These are phyloP conservation scores for Oncorhynchus gorbuscha DNA, from an alignment of 2,113 vertebrate species.

Conservation along the genomic window DNA sequence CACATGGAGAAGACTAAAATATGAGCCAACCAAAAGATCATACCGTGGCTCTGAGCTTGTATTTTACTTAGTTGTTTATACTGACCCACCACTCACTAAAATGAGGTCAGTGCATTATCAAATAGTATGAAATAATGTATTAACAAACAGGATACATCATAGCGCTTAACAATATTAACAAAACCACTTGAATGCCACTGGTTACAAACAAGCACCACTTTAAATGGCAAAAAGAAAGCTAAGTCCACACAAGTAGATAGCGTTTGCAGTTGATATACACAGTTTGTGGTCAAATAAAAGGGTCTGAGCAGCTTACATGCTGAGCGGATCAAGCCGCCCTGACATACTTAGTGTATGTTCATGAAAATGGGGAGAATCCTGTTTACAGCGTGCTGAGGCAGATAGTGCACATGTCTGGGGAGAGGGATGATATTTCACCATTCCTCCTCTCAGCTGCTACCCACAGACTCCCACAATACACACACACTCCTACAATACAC, in stretches of 20 bases:
- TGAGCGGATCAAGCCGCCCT: not conserved
- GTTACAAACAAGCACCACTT: not conserved
- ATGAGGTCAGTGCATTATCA: not conserved
- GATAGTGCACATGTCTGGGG: conserved; percentile 37
- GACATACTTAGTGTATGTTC: conserved; percentile 28
- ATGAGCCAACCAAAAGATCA: conserved; percentile 13
- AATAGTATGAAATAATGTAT: not conserved
- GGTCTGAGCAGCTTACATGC: not conserved
- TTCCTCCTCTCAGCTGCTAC: conserved; percentile 67
- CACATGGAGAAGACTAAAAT: conserved; percentile 4
- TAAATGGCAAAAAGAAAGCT: not conserved
- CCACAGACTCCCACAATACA: conserved; percentile 24
- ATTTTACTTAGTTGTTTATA: conserved; percentile 13
- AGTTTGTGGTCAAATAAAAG: not conserved
- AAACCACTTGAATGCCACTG: not conserved
- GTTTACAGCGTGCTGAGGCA: conserved; percentile 48
- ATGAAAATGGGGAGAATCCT: conserved; percentile 49
- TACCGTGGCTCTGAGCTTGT: not conserved
- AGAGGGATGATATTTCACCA: conserved; percentile 56
- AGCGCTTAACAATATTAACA: not conserved
- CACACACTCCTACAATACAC: too few species aligned
- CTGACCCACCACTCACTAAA: conserved; percentile 30
- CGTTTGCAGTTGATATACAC: not conserved
- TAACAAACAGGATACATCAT: too few species aligned
- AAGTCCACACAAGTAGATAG: not conserved